Evolutionary conservation across 1,140 invertebrate species (phyloP), one percentile per base, ranked within the genome.

Genomic region (Archivesica marissinica): DNA sequence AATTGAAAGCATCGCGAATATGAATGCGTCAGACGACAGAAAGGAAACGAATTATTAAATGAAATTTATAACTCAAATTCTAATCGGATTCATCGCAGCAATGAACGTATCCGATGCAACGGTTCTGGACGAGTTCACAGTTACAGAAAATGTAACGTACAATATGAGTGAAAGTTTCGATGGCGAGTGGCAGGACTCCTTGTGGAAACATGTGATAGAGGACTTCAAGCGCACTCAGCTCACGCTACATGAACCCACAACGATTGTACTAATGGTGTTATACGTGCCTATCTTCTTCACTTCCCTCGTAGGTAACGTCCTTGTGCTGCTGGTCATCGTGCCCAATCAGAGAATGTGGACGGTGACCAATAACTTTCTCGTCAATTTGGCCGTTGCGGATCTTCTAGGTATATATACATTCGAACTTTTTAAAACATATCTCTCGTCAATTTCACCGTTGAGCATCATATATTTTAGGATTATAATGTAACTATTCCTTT

Each of bases 351-450:
- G 74, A 30, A 87, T 90, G 86, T 82, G 87, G 78, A 88, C 76
- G 30, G 87, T 90, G 35, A 90, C 89, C 47, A 90, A 90, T 64
- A 89, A 87, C 75, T 90, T 90, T 54, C 83, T 90, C 2, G 59
- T 90, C 25, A 90, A 90, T 54, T 72, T 90, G 17, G 88, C 87
- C 9, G 61, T 90, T 0, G 87, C 89, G 2, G 89, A 77, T 33
- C 38, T 79, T 23, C 52, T 68, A 41, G 70, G 68, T 79, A 76
- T n/a, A 59, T 77, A n/a, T 41, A n/a, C n/a, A n/a, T n/a, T n/a
- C n/a, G n/a, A n/a, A n/a, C n/a, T n/a, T n/a, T n/a, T n/a, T n/a
- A n/a, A n/a, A n/a, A n/a, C n/a, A n/a, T n/a, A n/a, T n/a, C n/a
- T n/a, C n/a, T n/a, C n/a, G n/a, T n/a, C n/a, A n/a, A n/a, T n/a